Evolutionary conservation across 2,113 vertebrate species (phyloP).

Genomic region (Nematolebias whitei): DNA sequence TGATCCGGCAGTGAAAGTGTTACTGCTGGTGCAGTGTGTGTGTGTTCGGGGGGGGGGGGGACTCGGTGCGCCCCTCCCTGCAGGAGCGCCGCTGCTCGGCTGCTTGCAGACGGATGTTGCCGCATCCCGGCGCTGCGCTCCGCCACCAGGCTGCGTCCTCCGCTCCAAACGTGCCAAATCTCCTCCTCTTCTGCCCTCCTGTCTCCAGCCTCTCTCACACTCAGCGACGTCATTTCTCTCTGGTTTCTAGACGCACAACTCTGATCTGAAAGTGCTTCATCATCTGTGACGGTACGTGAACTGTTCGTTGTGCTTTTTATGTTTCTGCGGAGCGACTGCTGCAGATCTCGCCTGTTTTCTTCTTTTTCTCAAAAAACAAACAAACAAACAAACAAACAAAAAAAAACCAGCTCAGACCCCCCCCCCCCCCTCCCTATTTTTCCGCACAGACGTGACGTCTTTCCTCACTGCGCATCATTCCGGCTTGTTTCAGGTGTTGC

Average conservation of each 20-base stretch:
- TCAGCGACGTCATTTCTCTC: slow-evolving; percentile 41
- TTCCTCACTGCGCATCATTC: slow-evolving; percentile 6
- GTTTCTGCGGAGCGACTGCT: slow-evolving; percentile 25
- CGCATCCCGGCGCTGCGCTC: slow-evolving; percentile 61
- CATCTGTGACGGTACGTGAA: slow-evolving; percentile 63
- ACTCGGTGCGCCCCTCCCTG: slow-evolving; percentile 61
- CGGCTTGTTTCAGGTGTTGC: slow-evolving; percentile 16
- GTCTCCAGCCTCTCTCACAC: slow-evolving; percentile 25
- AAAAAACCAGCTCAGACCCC: too few species aligned
- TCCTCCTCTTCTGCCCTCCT: slow-evolving; percentile 54
- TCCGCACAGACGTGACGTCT: slow-evolving; percentile 51
- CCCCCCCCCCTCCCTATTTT: background rate
- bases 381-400: too few species aligned
- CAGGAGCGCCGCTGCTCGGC: slow-evolving; percentile 27
- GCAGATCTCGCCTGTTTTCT: slow-evolving; percentile 26
- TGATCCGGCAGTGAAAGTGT: slow-evolving; percentile 58
- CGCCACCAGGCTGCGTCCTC: slow-evolving; percentile 47
- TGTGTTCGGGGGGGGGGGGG: slow-evolving; percentile 10
- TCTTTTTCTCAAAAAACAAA: background rate
- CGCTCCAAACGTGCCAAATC: slow-evolving; percentile 57
- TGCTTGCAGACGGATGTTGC: slow-evolving; percentile 65
- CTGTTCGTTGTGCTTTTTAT: slow-evolving; percentile 20
- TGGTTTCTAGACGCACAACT: slow-evolving; percentile 45
- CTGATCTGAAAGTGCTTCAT: slow-evolving; percentile 47
- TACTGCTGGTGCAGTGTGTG: slow-evolving; percentile 62